Conservation (phyloP, 2,113 vertebrate species). For the Morphnarchus princeps region DNA sequence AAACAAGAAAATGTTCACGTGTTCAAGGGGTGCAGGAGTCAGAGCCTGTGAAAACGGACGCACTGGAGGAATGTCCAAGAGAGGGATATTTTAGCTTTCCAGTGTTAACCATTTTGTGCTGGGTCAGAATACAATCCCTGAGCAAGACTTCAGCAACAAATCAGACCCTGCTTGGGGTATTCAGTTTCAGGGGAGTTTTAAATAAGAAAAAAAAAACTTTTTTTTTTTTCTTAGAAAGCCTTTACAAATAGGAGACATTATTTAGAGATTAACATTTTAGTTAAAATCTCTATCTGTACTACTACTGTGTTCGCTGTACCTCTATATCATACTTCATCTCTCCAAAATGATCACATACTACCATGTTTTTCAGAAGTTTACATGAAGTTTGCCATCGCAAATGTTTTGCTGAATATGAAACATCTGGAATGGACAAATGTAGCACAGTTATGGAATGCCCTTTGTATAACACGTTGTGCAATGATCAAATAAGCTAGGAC, state of each 20-base stretch:
- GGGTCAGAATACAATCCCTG: background rate
- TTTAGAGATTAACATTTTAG: background rate
- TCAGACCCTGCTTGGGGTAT: background rate
- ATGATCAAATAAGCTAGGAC: background rate
- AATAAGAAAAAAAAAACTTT: background rate
- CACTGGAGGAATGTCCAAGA: background rate
- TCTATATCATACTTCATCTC: background rate
- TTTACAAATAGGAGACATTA: background rate
- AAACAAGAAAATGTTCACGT: constrained; percentile 16
- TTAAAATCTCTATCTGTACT: background rate
- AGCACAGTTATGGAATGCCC: background rate
- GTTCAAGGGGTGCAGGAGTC: background rate
- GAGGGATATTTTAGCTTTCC: background rate
- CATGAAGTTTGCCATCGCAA: background rate
- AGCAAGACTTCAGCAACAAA: background rate
- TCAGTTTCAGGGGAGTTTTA: background rate
- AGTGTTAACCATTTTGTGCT: background rate
- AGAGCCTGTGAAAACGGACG: background rate
- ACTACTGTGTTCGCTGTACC: background rate
- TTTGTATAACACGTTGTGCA: background rate
- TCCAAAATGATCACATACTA: background rate
- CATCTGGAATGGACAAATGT: background rate
- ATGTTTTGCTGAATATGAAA: background rate
- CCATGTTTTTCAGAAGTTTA: background rate
- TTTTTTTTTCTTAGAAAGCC: background rate